Conservation (phyloP, 2,797 vertebrate genomes). For the Rhodeus uyekii region DNA sequence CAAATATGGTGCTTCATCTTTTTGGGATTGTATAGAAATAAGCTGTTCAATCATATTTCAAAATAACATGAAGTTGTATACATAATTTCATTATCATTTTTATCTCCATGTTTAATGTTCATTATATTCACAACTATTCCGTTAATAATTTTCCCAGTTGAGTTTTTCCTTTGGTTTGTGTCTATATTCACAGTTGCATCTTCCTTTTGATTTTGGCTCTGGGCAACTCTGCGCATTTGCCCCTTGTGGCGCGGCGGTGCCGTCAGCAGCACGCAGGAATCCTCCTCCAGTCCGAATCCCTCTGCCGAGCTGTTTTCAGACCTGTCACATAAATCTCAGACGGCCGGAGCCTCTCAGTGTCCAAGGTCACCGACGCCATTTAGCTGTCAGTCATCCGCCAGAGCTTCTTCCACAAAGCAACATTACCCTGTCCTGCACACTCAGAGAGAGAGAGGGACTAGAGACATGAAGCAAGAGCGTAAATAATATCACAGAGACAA, state of each 20-base stretch:
- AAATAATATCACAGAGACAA: constrained; percentile 39
- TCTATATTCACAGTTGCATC: not conserved
- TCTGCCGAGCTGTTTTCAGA: constrained; percentile 28
- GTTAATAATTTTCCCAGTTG: not conserved
- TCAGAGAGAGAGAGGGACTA: not conserved
- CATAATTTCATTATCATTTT: not conserved
- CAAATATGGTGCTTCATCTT: not conserved
- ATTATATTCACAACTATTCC: too few species aligned
- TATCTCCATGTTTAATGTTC: too few species aligned
- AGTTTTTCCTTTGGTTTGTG: not conserved
- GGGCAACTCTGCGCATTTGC: not conserved
- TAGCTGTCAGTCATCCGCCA: constrained; percentile 35
- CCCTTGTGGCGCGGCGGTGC: not conserved
- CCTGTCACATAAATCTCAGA: constrained; percentile 52
- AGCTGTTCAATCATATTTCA: not conserved
- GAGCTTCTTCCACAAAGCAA: constrained; percentile 20
- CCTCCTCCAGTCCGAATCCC: not conserved
- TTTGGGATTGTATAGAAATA: not conserved
- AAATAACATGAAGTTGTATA: not conserved
- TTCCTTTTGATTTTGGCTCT: not conserved
- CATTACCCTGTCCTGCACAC: constrained; percentile 11
- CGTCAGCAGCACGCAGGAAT: not conserved
- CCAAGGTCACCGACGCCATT: constrained; percentile 51
- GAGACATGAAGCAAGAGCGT: constrained; percentile 32
- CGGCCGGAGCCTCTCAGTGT: constrained; percentile 38